Evolutionary conservation across 2,797 vertebrate genomes (phyloP).

Genomic region (Tragopan temminckii): DNA sequence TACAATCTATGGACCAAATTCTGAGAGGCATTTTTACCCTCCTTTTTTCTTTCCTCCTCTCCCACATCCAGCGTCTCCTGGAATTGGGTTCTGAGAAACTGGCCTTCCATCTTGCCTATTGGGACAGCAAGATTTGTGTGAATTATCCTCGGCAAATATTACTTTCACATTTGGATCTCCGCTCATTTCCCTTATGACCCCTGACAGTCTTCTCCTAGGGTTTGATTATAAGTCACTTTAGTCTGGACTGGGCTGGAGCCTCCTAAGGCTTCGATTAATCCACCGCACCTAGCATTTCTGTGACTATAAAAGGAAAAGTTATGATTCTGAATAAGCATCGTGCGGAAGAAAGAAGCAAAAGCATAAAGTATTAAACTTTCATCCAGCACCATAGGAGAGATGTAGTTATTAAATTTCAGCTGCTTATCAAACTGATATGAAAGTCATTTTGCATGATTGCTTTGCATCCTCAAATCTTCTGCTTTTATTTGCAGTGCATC

Average conservation of each 20-base stretch:
- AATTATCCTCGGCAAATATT: constrained; percentile 55
- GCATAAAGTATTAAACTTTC: constrained; percentile 85
- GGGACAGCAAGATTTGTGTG: constrained; percentile 26
- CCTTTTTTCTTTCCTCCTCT: background rate
- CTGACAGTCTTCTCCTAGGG: constrained; percentile 23
- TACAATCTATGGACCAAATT: background rate
- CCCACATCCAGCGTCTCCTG: background rate
- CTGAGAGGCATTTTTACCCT: background rate
- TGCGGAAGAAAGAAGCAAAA: constrained; percentile 78
- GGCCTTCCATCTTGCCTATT: constrained; percentile 41
- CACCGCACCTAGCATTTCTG: constrained; percentile 62
- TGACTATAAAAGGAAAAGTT: constrained; percentile 80
- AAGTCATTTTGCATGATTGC: constrained; percentile 89
- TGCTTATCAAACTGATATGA: constrained; percentile 89
- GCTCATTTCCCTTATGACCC: constrained; percentile 55
- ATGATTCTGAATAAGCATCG: constrained; percentile 78
- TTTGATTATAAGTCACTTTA: constrained; percentile 22
- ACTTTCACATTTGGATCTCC: constrained; percentile 47
- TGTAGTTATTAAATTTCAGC: constrained; percentile 89
- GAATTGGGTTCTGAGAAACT: constrained; percentile 18
- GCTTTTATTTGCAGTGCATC: constrained; percentile 87
- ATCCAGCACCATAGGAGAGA: constrained; percentile 85
- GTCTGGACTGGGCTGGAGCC: constrained; percentile 37
- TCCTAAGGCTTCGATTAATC: constrained; percentile 74
- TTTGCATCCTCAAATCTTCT: constrained; percentile 84